These are phyloP conservation scores for Mastomys natalensis DNA, from an alignment of 2,113 vertebrate species.

Conservation along the genomic window DNA sequence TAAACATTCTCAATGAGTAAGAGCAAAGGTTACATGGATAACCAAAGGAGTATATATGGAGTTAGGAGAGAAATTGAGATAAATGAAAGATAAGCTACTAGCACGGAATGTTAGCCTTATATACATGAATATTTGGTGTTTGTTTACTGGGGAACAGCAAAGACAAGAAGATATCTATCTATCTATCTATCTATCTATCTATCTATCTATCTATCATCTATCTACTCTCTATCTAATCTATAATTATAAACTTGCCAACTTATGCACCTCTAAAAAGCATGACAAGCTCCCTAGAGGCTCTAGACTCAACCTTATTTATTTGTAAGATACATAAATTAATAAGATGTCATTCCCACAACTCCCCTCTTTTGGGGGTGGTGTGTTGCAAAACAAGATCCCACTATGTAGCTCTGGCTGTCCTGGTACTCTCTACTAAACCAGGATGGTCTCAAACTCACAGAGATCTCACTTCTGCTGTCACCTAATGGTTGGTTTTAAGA, in stretches of 20 bases:
- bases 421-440: not conserved
- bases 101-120: not conserved
- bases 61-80: constrained; percentile 52
- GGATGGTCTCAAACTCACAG: not conserved
- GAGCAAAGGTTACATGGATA: constrained; percentile 8
- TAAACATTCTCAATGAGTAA: constrained; percentile 63
- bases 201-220: no score
- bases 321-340: not conserved
- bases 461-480: not conserved
- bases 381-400: not conserved
- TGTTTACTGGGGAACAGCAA: constrained; percentile 42
- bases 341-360: not conserved
- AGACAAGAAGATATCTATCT: not conserved
- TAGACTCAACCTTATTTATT: not conserved
- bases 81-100: constrained; percentile 49
- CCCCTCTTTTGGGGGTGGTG: not conserved
- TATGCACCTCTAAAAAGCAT: not conserved
- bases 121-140: not conserved
- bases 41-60: constrained; percentile 51
- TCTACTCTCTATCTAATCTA: no score
- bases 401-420: not conserved
- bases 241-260: not conserved
- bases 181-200: no score
- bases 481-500: not conserved
- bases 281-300: not conserved